These are phyloP conservation scores for Pteromalus puparum DNA, from an alignment of 1,140 invertebrate species.

Conservation along the genomic window DNA sequence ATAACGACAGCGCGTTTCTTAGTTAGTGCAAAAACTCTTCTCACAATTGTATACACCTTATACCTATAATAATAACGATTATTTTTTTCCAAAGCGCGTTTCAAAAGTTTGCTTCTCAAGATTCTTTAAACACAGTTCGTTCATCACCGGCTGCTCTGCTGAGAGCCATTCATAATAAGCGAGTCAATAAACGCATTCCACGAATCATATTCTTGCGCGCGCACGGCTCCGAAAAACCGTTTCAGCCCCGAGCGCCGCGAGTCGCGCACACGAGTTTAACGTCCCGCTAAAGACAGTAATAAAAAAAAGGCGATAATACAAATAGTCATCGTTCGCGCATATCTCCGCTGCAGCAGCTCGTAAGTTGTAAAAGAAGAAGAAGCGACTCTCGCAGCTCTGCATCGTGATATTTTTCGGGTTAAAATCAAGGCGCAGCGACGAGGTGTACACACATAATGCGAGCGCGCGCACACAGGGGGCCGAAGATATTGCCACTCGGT, in stretches of 20 bases:
- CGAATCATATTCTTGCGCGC: background rate
- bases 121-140: background rate
- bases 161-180: background rate
- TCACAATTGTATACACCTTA: background rate
- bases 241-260: background rate
- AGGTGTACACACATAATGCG: background rate
- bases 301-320: conserved; percentile 21
- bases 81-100: background rate
- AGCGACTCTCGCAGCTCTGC: background rate
- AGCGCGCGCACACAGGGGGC: background rate
- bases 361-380: background rate
- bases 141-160: background rate
- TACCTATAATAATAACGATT: background rate
- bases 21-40: background rate
- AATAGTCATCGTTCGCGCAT: background rate
- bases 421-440: background rate
- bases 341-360: background rate
- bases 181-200: background rate
- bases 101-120: too few relatives aligned
- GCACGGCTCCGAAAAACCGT: background rate
- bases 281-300: conserved; percentile 33
- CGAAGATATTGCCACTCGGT: background rate
- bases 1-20: too few relatives aligned
- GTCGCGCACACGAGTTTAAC: background rate
- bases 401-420: background rate